Base-by-base conservation (phyloP, 2,888 invertebrate species). In the Ornithoptera priamus region DNA sequence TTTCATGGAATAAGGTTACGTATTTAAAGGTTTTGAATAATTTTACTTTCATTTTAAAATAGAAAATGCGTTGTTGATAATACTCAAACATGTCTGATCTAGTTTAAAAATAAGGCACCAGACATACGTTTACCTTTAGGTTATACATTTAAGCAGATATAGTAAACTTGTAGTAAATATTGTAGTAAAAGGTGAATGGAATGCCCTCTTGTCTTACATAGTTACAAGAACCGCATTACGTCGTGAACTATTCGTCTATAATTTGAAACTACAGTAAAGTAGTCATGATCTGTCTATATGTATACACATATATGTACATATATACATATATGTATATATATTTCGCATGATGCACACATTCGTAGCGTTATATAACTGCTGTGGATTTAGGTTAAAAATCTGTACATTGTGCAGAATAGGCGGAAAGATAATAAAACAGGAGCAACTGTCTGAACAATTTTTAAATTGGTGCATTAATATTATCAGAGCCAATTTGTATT, bases 181-280 rank as follows among this genome's bases (percentile, higher is more conserved):
- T 56, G 62, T 57, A 67, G 42, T 62, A 24, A 42, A 62, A 62
- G 68, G 50, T 63, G 46, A 68, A 46, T 68, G 62, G 24, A 68
- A 46, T 68, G 62, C 46, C 24, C 42, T 58, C 5, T 57, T 57
- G 30, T 67, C 50, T 56, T 62, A 58, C 57, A 46, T 36, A 18
- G 6, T 46, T 50, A n/a, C 17, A 59, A 12, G 24, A 8, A 36
- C 57, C 57, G 20, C 57, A 15, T 10, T 58, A 58, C 20, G 22
- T 12, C 5, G 56, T 56, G n/a, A 22, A 58, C 22, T 8, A 10
- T 58, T 3, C 7, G 10, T 58, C 22, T 58, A 22, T 24, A 22
- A 58, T 58, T 58, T 58, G 57, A 12, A n/a, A 15, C 57, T 22
- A 20, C n/a, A 22, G 22, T 2, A 22, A 53, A 53, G 18, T 53